A percentile compares a stretch with the other conserved stretches of the same genome.
Evolutionary conservation across 1,140 invertebrate genomes (phyloP).

Genomic region (Formica selysi): DNA sequence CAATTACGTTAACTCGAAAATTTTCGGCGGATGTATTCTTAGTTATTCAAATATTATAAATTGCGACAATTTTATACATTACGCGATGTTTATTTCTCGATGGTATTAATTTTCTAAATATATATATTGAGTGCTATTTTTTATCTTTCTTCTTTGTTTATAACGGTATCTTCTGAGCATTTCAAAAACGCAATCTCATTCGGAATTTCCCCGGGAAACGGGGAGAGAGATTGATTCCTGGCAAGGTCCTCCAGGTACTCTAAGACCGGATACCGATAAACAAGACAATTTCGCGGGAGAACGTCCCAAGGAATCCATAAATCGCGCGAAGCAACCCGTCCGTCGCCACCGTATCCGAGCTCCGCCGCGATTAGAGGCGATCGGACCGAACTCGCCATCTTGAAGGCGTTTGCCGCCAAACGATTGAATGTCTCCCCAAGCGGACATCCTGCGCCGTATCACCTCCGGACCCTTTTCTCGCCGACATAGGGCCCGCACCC

Average conservation of each 20-base stretch:
- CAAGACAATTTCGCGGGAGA: constrained; percentile 73
- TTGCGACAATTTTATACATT: background rate
- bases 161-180: background rate
- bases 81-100: background rate
- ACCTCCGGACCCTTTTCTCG: constrained; percentile 59
- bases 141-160: background rate
- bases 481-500: background rate
- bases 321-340: constrained; percentile 54
- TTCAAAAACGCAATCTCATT: background rate
- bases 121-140: background rate
- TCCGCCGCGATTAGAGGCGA: constrained; percentile 68
- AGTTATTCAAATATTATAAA: background rate
- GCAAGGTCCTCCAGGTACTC: constrained; percentile 56
- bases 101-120: background rate
- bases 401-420: constrained; percentile 74
- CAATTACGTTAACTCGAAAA: background rate
- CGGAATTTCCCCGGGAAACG: constrained; percentile 1
- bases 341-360: constrained; percentile 40
- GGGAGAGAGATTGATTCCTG: constrained; percentile 29
- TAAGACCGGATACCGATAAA: constrained; percentile 66
- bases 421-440: constrained; percentile 77
- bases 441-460: constrained; percentile 66
- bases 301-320: constrained; percentile 75
- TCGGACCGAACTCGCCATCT: constrained; percentile 73
- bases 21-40: background rate